Evolutionary conservation across 2,113 vertebrate species (phyloP).

Genomic region (Piaya cayana): DNA sequence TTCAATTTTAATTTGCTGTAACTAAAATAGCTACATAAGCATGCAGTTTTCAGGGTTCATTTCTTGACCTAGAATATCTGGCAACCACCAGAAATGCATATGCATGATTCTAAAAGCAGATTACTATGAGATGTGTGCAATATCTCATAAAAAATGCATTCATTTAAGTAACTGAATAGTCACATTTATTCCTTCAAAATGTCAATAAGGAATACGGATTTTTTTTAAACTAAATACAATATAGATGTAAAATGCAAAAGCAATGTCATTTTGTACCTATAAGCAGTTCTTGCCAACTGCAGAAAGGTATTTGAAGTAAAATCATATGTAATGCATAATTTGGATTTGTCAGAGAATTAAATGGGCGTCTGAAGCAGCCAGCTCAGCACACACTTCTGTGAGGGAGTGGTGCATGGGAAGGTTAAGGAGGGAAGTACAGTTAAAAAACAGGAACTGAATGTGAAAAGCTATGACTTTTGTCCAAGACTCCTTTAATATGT

Average conservation of each 20-base stretch:
- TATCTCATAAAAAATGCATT: constrained; percentile 1
- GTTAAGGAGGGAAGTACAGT: neutral
- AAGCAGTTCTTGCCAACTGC: neutral
- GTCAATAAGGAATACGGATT: neutral
- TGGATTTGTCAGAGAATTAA: neutral
- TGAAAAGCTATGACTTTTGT: neutral
- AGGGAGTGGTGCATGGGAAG: neutral
- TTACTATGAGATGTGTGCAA: neutral
- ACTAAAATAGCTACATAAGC: constrained; percentile 6
- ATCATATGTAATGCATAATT: neutral
- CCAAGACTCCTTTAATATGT: neutral
- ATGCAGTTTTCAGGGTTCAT: neutral
- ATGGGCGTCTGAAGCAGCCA: neutral
- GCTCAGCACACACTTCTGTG: neutral
- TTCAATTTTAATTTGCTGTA: constrained; percentile 11
- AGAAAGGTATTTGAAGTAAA: neutral
- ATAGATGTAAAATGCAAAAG: constrained; percentile 13
- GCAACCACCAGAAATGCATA: neutral
- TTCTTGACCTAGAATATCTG: constrained; percentile 14
- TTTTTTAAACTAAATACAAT: neutral
- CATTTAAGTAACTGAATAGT: neutral
- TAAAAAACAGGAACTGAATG: neutral
- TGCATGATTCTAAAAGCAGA: neutral
- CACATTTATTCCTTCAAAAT: constrained; percentile 15
- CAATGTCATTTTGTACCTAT: neutral